Evolutionary conservation across 2,888 invertebrate species (phyloP), one percentile per base, ranked within the genome.

Genomic region (Ctena decussata): DNA sequence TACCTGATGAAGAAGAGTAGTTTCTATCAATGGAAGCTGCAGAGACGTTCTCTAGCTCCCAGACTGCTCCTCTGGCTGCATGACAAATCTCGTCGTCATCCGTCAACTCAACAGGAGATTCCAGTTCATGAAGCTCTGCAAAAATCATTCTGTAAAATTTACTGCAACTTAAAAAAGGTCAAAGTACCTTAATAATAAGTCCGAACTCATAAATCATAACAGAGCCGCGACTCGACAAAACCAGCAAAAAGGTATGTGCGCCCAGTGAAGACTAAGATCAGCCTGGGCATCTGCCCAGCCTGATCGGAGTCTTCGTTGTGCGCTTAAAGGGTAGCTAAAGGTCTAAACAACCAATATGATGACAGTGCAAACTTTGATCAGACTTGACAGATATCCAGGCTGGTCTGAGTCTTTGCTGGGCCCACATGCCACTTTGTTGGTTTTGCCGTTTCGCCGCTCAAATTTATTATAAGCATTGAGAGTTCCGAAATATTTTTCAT

Each of bases 1-100:
- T 84, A 79, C 79, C 82, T 39, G 85, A 81, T 1, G 80, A 80
- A 1, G 88, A 88, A 11, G 88, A 88, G 18, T 53, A 39, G 39
- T 65, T 75, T 11, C 78, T 73, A 35, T 77, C 74, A 44, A 85
- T 78, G 1, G 80, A 60, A 12, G 84, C 74, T 27, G 77, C 79
- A 21, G 84, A 82, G 8, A 53, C 80, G 44, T 86, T 87, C 53
- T 92, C 89, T 24, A 94, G 87, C 81, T 94, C 94, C 95, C 95
- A 95, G 75, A 95, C 89, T 76, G 94, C 93, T 37, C 95, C 95
- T 76, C 94, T 84, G 12, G 94, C 93, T 21, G 94, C 93, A 80
- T 94, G 92, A 39, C 93, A 85, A 30, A 93, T 89, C 30, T 90
- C 90, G 32, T 93, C 92, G 60, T 92, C 85, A 37, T 88, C 85